A percentile compares a stretch with the other conserved stretches of the same genome.
Evolutionary conservation across 2,888 invertebrate genomes (phyloP).

Genomic region (Rhodophaea formosa): DNA sequence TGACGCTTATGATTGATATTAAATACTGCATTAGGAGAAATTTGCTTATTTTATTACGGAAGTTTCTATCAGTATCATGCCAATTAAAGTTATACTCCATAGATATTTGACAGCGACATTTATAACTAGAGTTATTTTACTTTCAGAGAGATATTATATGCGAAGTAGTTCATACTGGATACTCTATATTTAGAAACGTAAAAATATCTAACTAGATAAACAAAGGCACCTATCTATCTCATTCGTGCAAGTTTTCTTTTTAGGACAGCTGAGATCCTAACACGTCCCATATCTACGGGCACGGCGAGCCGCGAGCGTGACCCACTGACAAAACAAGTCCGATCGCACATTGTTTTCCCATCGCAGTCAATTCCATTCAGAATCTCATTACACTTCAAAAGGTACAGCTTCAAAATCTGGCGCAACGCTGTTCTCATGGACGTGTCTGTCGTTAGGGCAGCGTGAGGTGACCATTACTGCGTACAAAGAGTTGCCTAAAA

Average conservation of each 20-base stretch:
- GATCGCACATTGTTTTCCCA: slow-evolving; percentile 74
- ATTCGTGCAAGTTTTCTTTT: background rate
- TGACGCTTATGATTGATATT: background rate
- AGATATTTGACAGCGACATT: background rate
- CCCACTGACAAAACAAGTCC: slow-evolving; percentile 69
- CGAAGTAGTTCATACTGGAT: background rate
- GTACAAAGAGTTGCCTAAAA: slow-evolving; percentile 81
- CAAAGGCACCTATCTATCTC: background rate
- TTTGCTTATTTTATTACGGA: slow-evolving; percentile 4
- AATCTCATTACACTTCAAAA: slow-evolving; percentile 79
- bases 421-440: slow-evolving; percentile 77
- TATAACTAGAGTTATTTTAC: background rate
- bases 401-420: slow-evolving; percentile 71
- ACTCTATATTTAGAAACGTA: background rate
- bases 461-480: slow-evolving; percentile 81
- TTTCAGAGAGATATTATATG: background rate
- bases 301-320: slow-evolving; percentile 49
- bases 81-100: slow-evolving; percentile 6
- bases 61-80: background rate
- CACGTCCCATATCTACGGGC: background rate
- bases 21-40: background rate
- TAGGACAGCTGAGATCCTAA: slow-evolving; percentile 3
- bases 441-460: slow-evolving; percentile 79
- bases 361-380: slow-evolving; percentile 74
- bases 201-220: background rate